Base-by-base conservation (phyloP, 2,113 vertebrate species). In the Cyanoramphus novaezelandiae region DNA sequence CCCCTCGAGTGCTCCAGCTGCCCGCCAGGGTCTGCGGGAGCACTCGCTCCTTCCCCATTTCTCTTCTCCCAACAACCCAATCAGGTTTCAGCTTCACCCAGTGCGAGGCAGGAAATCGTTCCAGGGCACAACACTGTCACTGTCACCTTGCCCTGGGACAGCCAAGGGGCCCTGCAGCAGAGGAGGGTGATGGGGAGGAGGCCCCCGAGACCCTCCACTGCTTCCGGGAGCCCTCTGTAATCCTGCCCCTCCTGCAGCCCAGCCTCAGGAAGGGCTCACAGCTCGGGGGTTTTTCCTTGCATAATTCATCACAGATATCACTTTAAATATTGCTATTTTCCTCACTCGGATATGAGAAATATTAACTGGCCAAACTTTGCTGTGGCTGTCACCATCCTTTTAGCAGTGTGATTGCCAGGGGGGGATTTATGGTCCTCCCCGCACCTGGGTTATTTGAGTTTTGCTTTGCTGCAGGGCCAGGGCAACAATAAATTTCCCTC, bases 241-340 rank as follows among this genome's bases (percentile, higher is more conserved):
- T 27, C 21, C 57, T 18, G 46, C 46, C 27, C 46, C 35, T 93
- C 79, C 76, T 44, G 44, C 0, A 0, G 59, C 63, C 7, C 1
- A 37, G 63, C 0, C 0, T 13, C 3, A 0, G 57, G 46, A 46
- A 60, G 19, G 60, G 65, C 16, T 43, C 6, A 19, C 46, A 85
- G 79, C 7, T 3, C 12, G 9, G 63, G 31, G 11, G 17, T 35
- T 60, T 29, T 44, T 5, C 39, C 44, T 69, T 86, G 59, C 50
- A 55, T 65, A 79, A 84, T 82, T 92, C 55, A 64, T 28, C 43
- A 60, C 39, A 90, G 63, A 88, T 49, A 74, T 39, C 17, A 19
- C 91, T 94, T 95, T 86, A 82, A 96, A 94, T 89, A 64, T 62
- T 94, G 90, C 60, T 95, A 67, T 90, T 96, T 92, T 93, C 91